Conservation (phyloP, 1,140 invertebrate species). For the Drosophila gunungcola region DNA sequence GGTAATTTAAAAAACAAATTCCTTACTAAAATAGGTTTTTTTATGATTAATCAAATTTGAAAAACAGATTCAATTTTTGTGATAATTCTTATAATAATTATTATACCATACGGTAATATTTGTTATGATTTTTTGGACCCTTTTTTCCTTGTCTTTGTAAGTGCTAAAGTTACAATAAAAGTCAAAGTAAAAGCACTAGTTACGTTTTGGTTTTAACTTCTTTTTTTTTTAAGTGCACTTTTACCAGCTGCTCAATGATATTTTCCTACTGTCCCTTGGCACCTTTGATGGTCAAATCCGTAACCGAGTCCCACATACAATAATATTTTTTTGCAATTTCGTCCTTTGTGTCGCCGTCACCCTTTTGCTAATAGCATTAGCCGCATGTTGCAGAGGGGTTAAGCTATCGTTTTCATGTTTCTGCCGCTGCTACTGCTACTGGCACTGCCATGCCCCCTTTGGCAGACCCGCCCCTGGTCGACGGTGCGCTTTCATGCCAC, state of each 20-base stretch:
- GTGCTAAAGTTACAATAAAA: no score
- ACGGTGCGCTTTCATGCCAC: constrained; percentile 78
- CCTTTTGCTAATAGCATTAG: constrained; percentile 70
- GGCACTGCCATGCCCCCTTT: constrained; percentile 11
- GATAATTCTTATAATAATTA: no score
- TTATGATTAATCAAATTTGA: no score
- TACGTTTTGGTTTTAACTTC: no score
- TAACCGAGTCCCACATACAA: constrained; percentile 67
- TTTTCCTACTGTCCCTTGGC: constrained; percentile 31
- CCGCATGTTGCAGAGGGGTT: constrained; percentile 71
- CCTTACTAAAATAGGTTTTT: no score
- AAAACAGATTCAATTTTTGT: no score
- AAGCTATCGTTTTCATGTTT: constrained; percentile 68
- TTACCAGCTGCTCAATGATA: constrained; percentile 10
- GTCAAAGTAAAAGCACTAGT: no score
- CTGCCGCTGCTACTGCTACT: constrained; percentile 8
- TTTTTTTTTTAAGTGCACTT: neutral
- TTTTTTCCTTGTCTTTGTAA: no score
- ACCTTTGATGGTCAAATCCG: constrained; percentile 69
- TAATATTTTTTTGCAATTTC: constrained; percentile 81
- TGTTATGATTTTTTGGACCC: no score
- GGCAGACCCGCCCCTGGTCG: constrained; percentile 33
- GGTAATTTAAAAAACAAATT: no score
- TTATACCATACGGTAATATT: no score
- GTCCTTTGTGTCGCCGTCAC: constrained; percentile 26